Conservation (phyloP, 2,797 vertebrate species). For the Neosalanx taihuensis region DNA sequence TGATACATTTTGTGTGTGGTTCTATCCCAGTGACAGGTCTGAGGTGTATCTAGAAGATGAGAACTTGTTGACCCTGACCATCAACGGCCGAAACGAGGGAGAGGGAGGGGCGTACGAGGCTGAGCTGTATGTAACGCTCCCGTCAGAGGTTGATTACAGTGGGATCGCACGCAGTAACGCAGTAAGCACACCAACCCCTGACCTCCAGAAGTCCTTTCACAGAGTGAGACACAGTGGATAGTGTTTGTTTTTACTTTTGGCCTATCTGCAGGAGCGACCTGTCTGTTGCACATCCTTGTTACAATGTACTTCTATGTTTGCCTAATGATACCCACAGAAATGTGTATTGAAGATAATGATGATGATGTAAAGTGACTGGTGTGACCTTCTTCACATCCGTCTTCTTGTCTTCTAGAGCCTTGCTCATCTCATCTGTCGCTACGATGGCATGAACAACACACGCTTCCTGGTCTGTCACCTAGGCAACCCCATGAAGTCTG, state of each 20-base stretch:
- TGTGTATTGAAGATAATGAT: too few relatives aligned
- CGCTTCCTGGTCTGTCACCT: conserved; percentile 85
- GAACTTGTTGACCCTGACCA: conserved; percentile 81
- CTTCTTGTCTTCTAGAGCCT: conserved; percentile 70
- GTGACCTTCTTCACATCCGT: background rate
- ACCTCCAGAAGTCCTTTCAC: too few relatives aligned
- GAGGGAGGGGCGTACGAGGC: conserved; percentile 92
- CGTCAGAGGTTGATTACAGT: conserved; percentile 83
- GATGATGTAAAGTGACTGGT: background rate
- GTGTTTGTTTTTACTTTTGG: too few relatives aligned
- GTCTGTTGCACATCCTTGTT: too few relatives aligned
- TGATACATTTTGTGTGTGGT: too few relatives aligned
- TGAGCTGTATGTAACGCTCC: conserved; percentile 83
- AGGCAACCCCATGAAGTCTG: conserved; percentile 92
- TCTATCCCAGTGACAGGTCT: conserved; percentile 70
- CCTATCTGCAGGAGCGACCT: too few relatives aligned
- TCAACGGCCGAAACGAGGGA: conserved; percentile 83
- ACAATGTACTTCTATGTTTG: background rate
- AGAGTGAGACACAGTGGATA: too few relatives aligned
- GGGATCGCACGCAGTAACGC: conserved; percentile 83
- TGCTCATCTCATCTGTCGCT: conserved; percentile 83
- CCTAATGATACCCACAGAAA: background rate
- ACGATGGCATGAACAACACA: conserved; percentile 81
- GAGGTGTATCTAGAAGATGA: conserved; percentile 84
- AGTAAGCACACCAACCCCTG: conserved; percentile 63